phyloP scores from a whole-genome alignment of 2,888 invertebrate genomes.

The Hedychridium roseum region DNA sequence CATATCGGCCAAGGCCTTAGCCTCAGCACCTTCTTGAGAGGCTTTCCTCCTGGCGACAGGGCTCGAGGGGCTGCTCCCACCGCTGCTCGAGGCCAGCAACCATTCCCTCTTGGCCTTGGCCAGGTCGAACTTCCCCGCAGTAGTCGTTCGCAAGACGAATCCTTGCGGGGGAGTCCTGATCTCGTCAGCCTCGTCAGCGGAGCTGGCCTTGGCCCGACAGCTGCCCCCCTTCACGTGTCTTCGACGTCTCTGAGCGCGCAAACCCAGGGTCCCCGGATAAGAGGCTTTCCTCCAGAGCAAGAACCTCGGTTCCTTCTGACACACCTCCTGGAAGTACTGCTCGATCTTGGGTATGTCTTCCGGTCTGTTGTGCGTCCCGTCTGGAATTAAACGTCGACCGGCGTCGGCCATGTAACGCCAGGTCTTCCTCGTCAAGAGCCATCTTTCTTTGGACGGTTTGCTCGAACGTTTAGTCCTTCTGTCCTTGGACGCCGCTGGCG shows the following conservation, averaged over 20 bases:
- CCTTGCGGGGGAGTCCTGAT: conserved; percentile 39
- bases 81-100: conserved; percentile 62
- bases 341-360: conserved; percentile 85
- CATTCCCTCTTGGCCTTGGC: conserved; percentile 75
- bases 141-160: conserved; percentile 64
- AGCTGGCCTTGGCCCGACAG: conserved; percentile 72
- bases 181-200: conserved; percentile 72
- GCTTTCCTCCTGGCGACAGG: conserved; percentile 43
- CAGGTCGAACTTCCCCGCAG: conserved; percentile 74
- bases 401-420: conserved; percentile 95
- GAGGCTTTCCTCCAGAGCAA: conserved; percentile 84
- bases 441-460: conserved; percentile 76
- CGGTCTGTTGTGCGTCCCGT: conserved; percentile 75
- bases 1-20: conserved; percentile 71
- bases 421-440: conserved; percentile 87
- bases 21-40: conserved; percentile 64
- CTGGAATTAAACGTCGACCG: conserved; percentile 85
- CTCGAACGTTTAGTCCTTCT: conserved; percentile 69
- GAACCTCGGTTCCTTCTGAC: conserved; percentile 79
- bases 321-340: conserved; percentile 84
- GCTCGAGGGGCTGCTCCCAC: conserved; percentile 54
- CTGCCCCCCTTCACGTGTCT: conserved; percentile 73
- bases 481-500: conserved; percentile 65
- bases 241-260: conserved; percentile 65
- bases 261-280: conserved; percentile 73